Conservation (phyloP, 2,797 vertebrate species). For the Amblyopsis hoosieri region DNA sequence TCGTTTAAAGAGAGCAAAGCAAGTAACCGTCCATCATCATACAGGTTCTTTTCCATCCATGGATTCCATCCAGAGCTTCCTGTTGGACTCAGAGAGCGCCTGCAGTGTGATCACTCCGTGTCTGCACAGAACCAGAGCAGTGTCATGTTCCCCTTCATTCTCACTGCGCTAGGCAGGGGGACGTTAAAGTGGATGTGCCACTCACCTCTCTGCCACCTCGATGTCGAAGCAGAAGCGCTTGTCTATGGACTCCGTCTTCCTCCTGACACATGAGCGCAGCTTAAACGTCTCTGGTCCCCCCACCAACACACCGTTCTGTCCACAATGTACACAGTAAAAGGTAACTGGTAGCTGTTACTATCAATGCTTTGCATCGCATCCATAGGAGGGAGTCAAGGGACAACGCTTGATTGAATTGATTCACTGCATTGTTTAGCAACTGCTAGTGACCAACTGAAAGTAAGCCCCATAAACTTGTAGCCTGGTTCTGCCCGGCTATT, state of each 20-base stretch:
- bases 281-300: slow-evolving; percentile 90
- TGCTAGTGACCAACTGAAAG: too few species aligned
- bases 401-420: too few species aligned
- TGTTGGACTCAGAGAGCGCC: slow-evolving; percentile 92
- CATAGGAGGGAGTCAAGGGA: too few species aligned
- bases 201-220: slow-evolving; percentile 96
- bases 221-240: slow-evolving; percentile 99
- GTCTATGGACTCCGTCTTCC: slow-evolving; percentile 97
- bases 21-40: slow-evolving; percentile 50
- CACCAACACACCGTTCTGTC: slow-evolving; percentile 88
- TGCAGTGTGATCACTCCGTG: slow-evolving; percentile 95
- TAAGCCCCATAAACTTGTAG: too few species aligned
- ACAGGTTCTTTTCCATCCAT: slow-evolving; percentile 99
- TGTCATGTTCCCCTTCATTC: not conserved
- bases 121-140: slow-evolving; percentile 66
- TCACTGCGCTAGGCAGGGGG: not conserved
- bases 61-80: slow-evolving; percentile 96
- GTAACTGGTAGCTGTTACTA: too few species aligned
- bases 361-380: too few species aligned
- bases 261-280: slow-evolving; percentile 92
- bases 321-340: slow-evolving; percentile 33
- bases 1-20: not conserved
- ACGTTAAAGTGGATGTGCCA: not conserved
- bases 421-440: too few species aligned
- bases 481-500: too few species aligned